Percentiles rank a stretch among this genome's conserved stretches.
Conservation (phyloP, 2,113 vertebrate species). For the Xenus cinereus region DNA sequence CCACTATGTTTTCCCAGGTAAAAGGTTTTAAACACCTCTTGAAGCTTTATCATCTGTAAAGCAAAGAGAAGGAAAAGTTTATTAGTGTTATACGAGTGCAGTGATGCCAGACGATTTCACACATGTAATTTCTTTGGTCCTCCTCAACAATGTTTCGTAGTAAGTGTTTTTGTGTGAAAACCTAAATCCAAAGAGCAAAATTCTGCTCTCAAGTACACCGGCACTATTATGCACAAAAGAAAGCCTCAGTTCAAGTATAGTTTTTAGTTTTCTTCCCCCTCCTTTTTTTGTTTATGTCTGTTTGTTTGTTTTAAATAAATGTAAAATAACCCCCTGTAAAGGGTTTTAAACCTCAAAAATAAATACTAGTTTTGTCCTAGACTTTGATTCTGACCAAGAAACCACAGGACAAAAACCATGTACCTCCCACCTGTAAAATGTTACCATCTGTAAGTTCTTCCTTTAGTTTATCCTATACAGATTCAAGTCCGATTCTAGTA, state of each 20-base stretch:
- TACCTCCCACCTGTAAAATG: neutral
- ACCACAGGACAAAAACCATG: neutral
- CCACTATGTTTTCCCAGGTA: conserved; percentile 85
- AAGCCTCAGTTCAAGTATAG: neutral
- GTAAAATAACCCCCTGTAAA: neutral
- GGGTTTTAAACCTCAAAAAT: neutral
- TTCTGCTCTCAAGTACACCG: neutral
- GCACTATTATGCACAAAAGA: neutral
- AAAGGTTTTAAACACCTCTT: conserved; percentile 83
- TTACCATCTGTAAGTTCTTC: neutral
- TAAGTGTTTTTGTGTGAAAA: neutral
- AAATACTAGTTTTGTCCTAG: neutral
- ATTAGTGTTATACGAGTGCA: neutral
- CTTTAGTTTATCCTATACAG: neutral
- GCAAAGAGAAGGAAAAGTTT: neutral
- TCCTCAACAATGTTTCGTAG: neutral
- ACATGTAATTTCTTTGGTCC: neutral
- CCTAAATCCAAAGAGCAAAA: neutral
- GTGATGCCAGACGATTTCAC: neutral
- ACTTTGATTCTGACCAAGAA: neutral
- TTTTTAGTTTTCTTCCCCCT: neutral
- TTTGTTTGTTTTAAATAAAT: neutral
- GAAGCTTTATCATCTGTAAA: conserved; percentile 82
- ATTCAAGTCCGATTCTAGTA: neutral
- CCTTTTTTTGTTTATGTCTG: neutral